These are phyloP conservation scores for Thymallus thymallus DNA, from an alignment of 2,113 vertebrate species.

Conservation along the genomic window DNA sequence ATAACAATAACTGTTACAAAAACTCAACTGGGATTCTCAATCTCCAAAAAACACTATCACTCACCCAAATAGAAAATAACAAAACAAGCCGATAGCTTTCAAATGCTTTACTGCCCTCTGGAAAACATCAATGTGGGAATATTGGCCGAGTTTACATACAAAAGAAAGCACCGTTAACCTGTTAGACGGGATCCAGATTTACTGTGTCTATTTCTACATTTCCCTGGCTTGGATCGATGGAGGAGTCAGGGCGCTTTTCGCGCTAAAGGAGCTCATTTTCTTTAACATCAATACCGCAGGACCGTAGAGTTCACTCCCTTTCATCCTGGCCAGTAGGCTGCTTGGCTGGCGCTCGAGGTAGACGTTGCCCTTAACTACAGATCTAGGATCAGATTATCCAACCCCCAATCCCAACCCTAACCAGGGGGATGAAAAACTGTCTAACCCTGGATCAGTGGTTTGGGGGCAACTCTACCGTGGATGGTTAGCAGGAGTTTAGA, in stretches of 20 bases:
- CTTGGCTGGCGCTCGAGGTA: slow-evolving; percentile 42
- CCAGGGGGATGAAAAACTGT: slow-evolving; percentile 27
- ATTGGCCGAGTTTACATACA: slow-evolving; percentile 65
- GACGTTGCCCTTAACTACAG: slow-evolving; percentile 31
- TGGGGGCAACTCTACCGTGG: slow-evolving; percentile 45
- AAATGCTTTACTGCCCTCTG: slow-evolving; percentile 69
- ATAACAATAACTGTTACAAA: slow-evolving; percentile 44
- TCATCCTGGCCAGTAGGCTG: slow-evolving; percentile 50
- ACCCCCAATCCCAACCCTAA: slow-evolving; percentile 42
- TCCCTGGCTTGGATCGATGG: slow-evolving; percentile 71
- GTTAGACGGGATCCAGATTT: slow-evolving; percentile 74
- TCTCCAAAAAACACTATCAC: slow-evolving; percentile 53
- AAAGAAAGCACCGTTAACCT: slow-evolving; percentile 68
- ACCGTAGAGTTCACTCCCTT: slow-evolving; percentile 59
- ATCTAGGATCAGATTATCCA: slow-evolving; percentile 36
- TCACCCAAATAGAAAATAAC: slow-evolving; percentile 54
- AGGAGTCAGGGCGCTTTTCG: slow-evolving; percentile 49
- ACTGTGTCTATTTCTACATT: slow-evolving; percentile 74
- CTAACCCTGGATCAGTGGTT: slow-evolving; percentile 49
- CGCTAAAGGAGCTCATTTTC: slow-evolving; percentile 68
- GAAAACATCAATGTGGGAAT: slow-evolving; percentile 66
- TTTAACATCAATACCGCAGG: slow-evolving; percentile 70
- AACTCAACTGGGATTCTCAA: slow-evolving; percentile 58
- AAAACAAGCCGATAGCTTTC: slow-evolving; percentile 65
- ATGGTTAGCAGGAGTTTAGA: slow-evolving; percentile 38